Evolutionary conservation across 2,888 invertebrate species (phyloP).

Genomic region (Volucella inanis): DNA sequence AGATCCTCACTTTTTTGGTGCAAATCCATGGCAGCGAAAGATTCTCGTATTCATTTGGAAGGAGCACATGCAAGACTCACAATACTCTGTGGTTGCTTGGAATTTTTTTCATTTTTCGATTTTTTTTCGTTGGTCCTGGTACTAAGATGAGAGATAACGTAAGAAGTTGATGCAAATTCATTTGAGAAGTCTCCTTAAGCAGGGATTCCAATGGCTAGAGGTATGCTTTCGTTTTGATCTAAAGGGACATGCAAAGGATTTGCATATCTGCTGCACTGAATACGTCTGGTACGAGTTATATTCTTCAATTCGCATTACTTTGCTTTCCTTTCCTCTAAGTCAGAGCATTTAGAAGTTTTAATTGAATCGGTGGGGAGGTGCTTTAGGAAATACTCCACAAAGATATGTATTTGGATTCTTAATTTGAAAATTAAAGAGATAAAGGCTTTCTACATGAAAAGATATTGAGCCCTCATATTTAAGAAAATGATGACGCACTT

Average conservation of each 20-base stretch:
- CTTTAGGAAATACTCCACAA: too few species aligned
- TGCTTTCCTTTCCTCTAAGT: too few species aligned
- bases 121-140: conserved; percentile 18
- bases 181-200: conserved; percentile 61
- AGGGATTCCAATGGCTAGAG: conserved; percentile 47
- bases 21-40: conserved; percentile 22
- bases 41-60: conserved; percentile 54
- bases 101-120: conserved; percentile 5
- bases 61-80: conserved; percentile 43
- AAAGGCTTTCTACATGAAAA: too few species aligned
- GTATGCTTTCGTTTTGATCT: conserved; percentile 32
- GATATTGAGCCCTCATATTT: too few species aligned
- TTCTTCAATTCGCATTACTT: too few species aligned
- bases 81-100: conserved; percentile 47
- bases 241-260: conserved; percentile 62
- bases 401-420: too few species aligned
- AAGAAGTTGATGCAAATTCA: conserved; percentile 61
- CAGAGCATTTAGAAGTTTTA: too few species aligned
- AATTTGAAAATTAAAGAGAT: too few species aligned
- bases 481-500: too few species aligned
- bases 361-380: too few species aligned
- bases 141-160: conserved; percentile 53
- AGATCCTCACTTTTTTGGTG: conserved; percentile 5
- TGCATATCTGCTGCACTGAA: conserved; percentile 56
- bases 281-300: too few species aligned